These are phyloP conservation scores for Helicoverpa armigera DNA, from an alignment of 1,140 invertebrate species.

Conservation along the genomic window DNA sequence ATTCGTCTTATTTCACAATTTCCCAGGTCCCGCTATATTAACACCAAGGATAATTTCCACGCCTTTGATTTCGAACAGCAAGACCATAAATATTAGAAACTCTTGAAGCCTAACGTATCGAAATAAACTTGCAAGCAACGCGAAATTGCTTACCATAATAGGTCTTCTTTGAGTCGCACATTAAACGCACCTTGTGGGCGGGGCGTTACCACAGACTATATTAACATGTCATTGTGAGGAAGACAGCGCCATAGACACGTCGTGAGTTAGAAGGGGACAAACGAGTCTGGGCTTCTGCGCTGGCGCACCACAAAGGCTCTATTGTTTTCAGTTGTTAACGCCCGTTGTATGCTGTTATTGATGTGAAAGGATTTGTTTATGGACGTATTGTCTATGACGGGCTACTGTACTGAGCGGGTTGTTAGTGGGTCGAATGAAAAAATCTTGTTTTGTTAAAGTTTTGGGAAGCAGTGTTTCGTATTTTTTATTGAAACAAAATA, in stretches of 20 bases:
- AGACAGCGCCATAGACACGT: conserved; percentile 36
- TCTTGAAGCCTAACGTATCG: conserved; percentile 27
- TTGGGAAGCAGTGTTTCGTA: background rate
- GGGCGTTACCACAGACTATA: conserved; percentile 52
- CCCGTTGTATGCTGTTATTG: conserved; percentile 55
- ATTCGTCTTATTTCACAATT: background rate
- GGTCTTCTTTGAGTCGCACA: conserved; percentile 4
- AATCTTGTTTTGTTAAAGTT: background rate
- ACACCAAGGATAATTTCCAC: conserved; percentile 18
- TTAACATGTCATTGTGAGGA: conserved; percentile 56
- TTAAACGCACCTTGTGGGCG: conserved; percentile 32
- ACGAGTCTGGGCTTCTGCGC: conserved; percentile 51
- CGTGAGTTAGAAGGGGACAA: conserved; percentile 28
- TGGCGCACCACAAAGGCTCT: conserved; percentile 43
- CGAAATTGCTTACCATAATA: conserved; percentile 40
- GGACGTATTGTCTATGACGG: conserved; percentile 52
- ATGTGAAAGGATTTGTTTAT: conserved; percentile 56
- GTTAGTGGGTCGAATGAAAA: conserved; percentile 5
- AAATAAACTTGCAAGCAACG: conserved; percentile 36
- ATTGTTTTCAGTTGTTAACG: conserved; percentile 61
- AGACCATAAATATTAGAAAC: conserved; percentile 27
- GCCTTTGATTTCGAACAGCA: conserved; percentile 14
- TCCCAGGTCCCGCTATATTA: background rate
- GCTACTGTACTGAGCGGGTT: conserved; percentile 49
- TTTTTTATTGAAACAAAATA: no score